These are phyloP conservation scores for Isurus oxyrinchus DNA, from an alignment of 2,113 vertebrate species.

Conservation along the genomic window DNA sequence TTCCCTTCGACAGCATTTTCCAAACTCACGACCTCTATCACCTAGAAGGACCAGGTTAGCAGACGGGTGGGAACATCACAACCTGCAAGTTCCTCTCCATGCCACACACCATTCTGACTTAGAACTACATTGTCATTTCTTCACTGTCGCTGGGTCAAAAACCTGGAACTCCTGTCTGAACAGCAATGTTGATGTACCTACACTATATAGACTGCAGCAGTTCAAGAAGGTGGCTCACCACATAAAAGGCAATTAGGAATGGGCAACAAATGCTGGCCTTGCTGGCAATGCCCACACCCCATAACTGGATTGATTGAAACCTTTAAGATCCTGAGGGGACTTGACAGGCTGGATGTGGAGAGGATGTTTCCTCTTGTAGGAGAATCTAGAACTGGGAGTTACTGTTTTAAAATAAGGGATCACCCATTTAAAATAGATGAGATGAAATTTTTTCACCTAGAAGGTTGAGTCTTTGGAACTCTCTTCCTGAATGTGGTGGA, in stretches of 20 bases:
- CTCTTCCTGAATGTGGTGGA: too few species aligned
- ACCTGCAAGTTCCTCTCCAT: background rate
- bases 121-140: background rate
- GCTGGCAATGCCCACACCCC: background rate
- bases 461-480: too few species aligned
- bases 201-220: background rate
- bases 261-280: background rate
- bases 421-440: too few species aligned
- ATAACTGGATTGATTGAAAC: too few species aligned
- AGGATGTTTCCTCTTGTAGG: too few species aligned
- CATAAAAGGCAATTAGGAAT: background rate
- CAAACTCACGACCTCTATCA: background rate
- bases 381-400: too few species aligned
- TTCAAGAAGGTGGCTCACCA: background rate
- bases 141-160: too few species aligned
- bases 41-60: background rate
- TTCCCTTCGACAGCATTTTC: background rate
- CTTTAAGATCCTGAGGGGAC: too few species aligned
- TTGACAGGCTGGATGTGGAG: too few species aligned
- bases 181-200: background rate
- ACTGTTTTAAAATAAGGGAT: too few species aligned
- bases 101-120: background rate
- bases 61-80: background rate
- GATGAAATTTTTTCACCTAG: too few species aligned
- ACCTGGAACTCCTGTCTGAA: background rate